A percentile compares a stretch with the other conserved stretches of the same genome.
phyloP scores from a whole-genome alignment of 2,888 invertebrate species.

The Dioctria linearis region DNA sequence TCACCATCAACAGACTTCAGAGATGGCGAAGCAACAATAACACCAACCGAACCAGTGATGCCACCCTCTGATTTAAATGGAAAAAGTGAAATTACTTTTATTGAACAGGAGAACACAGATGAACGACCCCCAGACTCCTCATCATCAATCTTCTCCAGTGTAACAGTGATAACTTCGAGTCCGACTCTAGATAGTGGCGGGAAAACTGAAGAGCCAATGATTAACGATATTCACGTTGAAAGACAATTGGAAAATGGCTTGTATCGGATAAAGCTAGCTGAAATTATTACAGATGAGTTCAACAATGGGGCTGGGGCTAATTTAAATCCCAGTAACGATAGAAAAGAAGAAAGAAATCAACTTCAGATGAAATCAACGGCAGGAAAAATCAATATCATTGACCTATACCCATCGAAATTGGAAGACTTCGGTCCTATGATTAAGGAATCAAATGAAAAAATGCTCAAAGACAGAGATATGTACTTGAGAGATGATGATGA shows the following conservation, averaged over 20 bases:
- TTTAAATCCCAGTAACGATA: neutral
- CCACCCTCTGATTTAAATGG: slow-evolving; percentile 24
- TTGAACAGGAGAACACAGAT: slow-evolving; percentile 60
- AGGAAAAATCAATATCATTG: slow-evolving; percentile 68
- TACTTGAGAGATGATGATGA: slow-evolving; percentile 58
- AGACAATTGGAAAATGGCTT: slow-evolving; percentile 65
- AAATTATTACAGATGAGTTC: slow-evolving; percentile 64
- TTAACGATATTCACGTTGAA: slow-evolving; percentile 62
- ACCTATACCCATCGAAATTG: slow-evolving; percentile 67
- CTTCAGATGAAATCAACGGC: slow-evolving; percentile 51
- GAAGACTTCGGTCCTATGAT: slow-evolving; percentile 68
- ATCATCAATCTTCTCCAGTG: slow-evolving; percentile 48
- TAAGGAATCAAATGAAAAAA: slow-evolving; percentile 64
- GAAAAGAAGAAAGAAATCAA: neutral
- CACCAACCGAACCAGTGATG: slow-evolving; percentile 3
- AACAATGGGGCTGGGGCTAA: slow-evolving; percentile 59
- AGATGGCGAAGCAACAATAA: slow-evolving; percentile 26
- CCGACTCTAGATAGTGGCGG: slow-evolving; percentile 27
- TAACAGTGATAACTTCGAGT: slow-evolving; percentile 53
- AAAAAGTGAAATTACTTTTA: slow-evolving; percentile 58
- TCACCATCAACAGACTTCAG: slow-evolving; percentile 8
- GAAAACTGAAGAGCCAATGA: slow-evolving; percentile 59
- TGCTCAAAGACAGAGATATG: slow-evolving; percentile 62
- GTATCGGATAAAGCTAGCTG: slow-evolving; percentile 67
- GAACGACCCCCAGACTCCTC: slow-evolving; percentile 59